phyloP scores from a whole-genome alignment of 2,888 invertebrate species.

The Calliopum simillimum region DNA sequence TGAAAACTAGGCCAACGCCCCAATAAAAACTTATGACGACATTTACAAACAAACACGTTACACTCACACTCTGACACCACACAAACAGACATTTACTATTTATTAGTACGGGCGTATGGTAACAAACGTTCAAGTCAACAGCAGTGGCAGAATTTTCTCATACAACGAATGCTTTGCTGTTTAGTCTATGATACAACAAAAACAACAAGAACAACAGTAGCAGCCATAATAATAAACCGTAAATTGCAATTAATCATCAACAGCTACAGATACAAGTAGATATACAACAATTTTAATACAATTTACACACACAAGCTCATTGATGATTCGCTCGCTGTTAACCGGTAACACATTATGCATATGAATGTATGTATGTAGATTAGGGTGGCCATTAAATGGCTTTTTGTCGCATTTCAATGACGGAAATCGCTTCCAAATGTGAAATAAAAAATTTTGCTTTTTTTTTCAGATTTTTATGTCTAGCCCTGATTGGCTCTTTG shows the following conservation, averaged over 20 bases:
- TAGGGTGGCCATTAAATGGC: too few relatives aligned
- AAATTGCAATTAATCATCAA: constrained; percentile 29
- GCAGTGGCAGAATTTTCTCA: constrained; percentile 3
- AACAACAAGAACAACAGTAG: not conserved
- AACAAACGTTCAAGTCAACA: not conserved
- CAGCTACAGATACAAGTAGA: constrained; percentile 19
- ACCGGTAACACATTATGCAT: too few relatives aligned
- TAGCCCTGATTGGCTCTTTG: too few relatives aligned
- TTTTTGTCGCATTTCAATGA: too few relatives aligned
- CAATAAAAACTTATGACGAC: constrained; percentile 31
- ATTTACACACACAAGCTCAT: too few relatives aligned
- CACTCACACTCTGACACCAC: constrained; percentile 4
- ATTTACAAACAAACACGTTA: constrained; percentile 17
- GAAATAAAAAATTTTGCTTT: too few relatives aligned
- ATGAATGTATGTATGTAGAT: too few relatives aligned
- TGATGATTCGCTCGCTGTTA: too few relatives aligned
- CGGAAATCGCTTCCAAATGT: not conserved
- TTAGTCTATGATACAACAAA: not conserved
- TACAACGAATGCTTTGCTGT: not conserved
- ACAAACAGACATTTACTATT: not conserved
- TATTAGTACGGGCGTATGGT: not conserved
- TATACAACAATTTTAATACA: not conserved
- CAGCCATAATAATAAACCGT: not conserved
- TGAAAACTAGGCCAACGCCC: constrained; percentile 29
- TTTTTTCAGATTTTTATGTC: too few relatives aligned